Percentiles rank a stretch among this genome's conserved stretches.
Evolutionary conservation across 2,888 invertebrate species (phyloP).

Genomic region (Polymixis lichenea): DNA sequence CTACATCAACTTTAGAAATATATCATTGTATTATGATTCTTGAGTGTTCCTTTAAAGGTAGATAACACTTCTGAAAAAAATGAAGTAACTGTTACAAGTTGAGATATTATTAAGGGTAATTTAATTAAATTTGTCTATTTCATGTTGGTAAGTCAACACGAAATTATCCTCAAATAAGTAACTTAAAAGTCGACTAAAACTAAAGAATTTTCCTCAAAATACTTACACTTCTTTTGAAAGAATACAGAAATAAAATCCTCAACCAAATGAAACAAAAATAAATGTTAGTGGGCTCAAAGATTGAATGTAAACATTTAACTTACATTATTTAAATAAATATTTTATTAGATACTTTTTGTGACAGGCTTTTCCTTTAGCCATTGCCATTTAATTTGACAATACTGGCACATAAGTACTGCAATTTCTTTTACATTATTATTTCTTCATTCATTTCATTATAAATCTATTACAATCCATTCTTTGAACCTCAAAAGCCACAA

Average conservation of each 20-base stretch:
- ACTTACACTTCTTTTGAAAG: constrained; percentile 16
- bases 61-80: not conserved
- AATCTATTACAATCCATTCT: constrained; percentile 23
- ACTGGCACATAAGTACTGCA: too few relatives aligned
- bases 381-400: not conserved
- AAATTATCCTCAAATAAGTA: not conserved
- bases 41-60: not conserved
- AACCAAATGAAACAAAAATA: constrained; percentile 34
- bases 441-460: too few relatives aligned
- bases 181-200: not conserved
- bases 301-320: constrained; percentile 14
- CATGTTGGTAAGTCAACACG: not conserved
- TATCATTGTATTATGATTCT: not conserved
- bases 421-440: too few relatives aligned
- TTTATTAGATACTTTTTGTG: too few relatives aligned
- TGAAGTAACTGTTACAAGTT: not conserved
- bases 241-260: not conserved
- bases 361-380: not conserved
- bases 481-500: constrained; percentile 22
- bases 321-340: too few relatives aligned
- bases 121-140: not conserved
- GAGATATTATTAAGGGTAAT: not conserved
- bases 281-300: constrained; percentile 48
- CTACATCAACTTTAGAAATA: not conserved
- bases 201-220: not conserved